Evolutionary conservation across 2,797 vertebrate species (phyloP).

Genomic region (Ctenopoma kingsleyae): DNA sequence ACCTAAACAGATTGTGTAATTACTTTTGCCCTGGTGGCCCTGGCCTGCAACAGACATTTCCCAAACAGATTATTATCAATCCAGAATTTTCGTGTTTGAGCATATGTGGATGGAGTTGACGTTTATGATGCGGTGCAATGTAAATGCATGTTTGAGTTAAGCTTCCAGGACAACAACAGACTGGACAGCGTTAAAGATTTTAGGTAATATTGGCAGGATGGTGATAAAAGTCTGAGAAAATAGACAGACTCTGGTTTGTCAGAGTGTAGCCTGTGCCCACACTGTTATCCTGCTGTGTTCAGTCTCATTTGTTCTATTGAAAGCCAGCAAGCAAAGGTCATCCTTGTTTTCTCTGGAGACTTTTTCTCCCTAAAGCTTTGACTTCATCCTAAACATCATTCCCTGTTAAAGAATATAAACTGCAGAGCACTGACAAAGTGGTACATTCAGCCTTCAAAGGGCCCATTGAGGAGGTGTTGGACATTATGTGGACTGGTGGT

Average conservation of each 20-base stretch:
- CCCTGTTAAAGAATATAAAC: conserved; percentile 12
- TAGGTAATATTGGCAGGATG: background rate
- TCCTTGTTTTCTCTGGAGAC: conserved; percentile 18
- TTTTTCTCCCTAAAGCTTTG: conserved; percentile 18
- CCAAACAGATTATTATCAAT: conserved; percentile 43
- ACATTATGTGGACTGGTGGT: conserved; percentile 1
- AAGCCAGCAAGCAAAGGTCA: conserved; percentile 37
- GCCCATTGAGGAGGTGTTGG: conserved; percentile 13
- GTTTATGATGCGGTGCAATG: conserved; percentile 22
- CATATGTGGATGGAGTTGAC: conserved; percentile 14
- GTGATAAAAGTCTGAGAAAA: conserved; percentile 4
- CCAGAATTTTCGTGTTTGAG: conserved; percentile 31
- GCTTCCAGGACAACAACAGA: background rate
- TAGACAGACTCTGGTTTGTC: background rate
- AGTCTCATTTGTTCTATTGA: conserved; percentile 25
- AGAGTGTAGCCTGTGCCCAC: background rate
- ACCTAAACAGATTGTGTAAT: conserved; percentile 80
- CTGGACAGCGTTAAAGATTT: background rate
- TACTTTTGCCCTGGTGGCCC: conserved; percentile 73
- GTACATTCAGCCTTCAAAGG: conserved; percentile 23
- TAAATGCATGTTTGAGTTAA: conserved; percentile 11
- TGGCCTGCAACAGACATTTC: conserved; percentile 65
- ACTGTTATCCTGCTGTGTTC: conserved; percentile 6
- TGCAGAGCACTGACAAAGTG: conserved; percentile 19
- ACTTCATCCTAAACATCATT: conserved; percentile 27